Evolutionary conservation across 2,113 vertebrate species (phyloP).

Genomic region (Forbesichthys agassizii): DNA sequence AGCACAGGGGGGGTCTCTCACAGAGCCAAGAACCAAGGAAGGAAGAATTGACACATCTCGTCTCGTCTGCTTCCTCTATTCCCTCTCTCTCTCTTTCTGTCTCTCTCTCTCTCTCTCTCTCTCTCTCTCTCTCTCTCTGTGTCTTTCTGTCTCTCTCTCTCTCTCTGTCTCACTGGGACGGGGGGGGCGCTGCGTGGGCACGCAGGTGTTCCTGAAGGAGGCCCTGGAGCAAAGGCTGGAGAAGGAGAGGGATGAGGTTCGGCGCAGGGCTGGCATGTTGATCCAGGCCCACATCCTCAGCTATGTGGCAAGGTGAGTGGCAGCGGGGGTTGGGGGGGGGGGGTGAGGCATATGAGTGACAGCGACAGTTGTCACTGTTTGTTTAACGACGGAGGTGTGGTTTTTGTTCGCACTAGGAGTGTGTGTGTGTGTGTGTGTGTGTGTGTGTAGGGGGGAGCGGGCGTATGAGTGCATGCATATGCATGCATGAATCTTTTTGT

Average conservation of each 20-base stretch:
- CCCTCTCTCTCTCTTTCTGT: neutral
- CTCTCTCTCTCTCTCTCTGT: conserved; percentile 9
- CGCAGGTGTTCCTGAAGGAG: conserved; percentile 93
- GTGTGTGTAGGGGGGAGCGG: conserved; percentile 15
- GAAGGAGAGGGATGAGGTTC: conserved; percentile 86
- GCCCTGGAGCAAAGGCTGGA: conserved; percentile 93
- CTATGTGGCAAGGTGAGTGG: conserved; percentile 91
- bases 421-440: conserved; percentile 27
- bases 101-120: conserved; percentile 10
- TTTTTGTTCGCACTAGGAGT: neutral
- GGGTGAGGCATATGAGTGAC: conserved; percentile 24
- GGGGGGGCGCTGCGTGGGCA: conserved; percentile 79
- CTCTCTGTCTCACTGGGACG: conserved; percentile 22
- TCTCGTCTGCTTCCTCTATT: conserved; percentile 14
- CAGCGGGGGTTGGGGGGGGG: neutral
- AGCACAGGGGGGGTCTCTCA: conserved; percentile 51
- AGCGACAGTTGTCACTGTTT: conserved; percentile 68
- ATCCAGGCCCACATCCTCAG: conserved; percentile 92
- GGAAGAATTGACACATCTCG: conserved; percentile 61
- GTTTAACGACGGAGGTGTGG: conserved; percentile 53
- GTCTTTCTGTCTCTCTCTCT: conserved; percentile 11
- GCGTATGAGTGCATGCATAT: neutral
- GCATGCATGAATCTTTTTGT: neutral
- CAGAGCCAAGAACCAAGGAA: conserved; percentile 36
- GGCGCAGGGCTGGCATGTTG: conserved; percentile 86